Base-by-base conservation (phyloP, 2,888 invertebrate genomes). In the Lepidocyrtinus sp. region DNA sequence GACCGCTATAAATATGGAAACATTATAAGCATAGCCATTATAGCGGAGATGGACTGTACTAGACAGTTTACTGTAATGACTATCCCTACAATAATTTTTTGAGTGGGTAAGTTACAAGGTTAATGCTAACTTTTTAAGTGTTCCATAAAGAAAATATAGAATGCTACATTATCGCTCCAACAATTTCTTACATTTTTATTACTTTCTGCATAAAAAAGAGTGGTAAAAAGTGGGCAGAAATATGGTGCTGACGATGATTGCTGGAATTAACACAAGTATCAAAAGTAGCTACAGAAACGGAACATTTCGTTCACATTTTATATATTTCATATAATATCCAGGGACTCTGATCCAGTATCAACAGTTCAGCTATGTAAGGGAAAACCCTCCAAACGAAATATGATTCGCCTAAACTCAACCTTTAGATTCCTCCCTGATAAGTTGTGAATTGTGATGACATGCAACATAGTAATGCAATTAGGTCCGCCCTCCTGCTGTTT, bases 381-480 rank as follows among this genome's bases (percentile, higher is more conserved):
- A 36, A 36, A 5, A 36, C 12, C 12, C 36, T 7, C 36, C 36
- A 5, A 12, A 36, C 12, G 5, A 36, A 36, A 36, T 36, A n/a
- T n/a, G n/a, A n/a, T n/a, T n/a, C n/a, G n/a, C n/a, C n/a, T n/a
- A n/a, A n/a, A n/a, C n/a, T n/a, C n/a, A n/a, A n/a, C n/a, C n/a
- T n/a, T n/a, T n/a, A n/a, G n/a, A n/a, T n/a, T n/a, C n/a, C n/a
- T n/a, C n/a, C n/a, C n/a, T n/a, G n/a, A n/a, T n/a, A n/a, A n/a
- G 36, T 7, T 36, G 12, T 7, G 12, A 36, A 36, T 36, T 36
- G 36, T 36, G 68, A 68, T 26, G 46, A 19, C 61, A 75, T 74
- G 67, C 74, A 74, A 67, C 21, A 36, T 61, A 2, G 59, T 36
- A 74, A 74, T 67, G 67, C n/a, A n/a, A n/a, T n/a, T n/a, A n/a